Percentiles rank a stretch among this genome's conserved stretches.
Conservation (phyloP, 2,888 invertebrate species). For the Steinernema hermaphroditum region DNA sequence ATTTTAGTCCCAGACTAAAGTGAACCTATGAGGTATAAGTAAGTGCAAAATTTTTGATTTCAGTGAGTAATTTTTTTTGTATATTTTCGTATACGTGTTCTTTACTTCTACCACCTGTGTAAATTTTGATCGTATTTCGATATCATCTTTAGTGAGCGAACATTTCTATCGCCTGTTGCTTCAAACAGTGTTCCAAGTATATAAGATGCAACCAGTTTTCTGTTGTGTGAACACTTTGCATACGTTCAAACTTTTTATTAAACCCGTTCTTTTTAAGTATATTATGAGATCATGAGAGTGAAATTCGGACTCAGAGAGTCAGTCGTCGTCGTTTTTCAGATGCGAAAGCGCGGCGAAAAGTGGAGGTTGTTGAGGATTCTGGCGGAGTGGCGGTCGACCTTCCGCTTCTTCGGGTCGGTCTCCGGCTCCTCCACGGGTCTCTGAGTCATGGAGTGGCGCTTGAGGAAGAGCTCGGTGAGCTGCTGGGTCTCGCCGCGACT, state of each 20-base stretch:
- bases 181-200: no score
- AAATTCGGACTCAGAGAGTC: not conserved
- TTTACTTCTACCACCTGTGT: no score
- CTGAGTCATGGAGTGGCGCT: not conserved
- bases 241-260: not conserved
- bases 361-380: conserved; percentile 3
- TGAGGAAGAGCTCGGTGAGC: not conserved
- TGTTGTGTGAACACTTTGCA: no score
- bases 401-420: conserved; percentile 13
- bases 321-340: not conserved
- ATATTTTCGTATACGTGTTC: not conserved
- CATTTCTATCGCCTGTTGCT: no score
- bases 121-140: no score
- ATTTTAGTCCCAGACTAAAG: no score
- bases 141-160: no score
- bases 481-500: not conserved
- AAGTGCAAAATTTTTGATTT: not conserved
- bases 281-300: no score
- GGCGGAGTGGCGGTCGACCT: conserved; percentile 18
- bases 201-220: no score
- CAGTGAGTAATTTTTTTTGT: not conserved
- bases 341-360: not conserved
- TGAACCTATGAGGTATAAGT: no score
- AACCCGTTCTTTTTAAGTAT: no score
- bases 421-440: not conserved